Evolutionary conservation across 2,888 invertebrate genomes (phyloP).

Genomic region (Adela reaumurella): DNA sequence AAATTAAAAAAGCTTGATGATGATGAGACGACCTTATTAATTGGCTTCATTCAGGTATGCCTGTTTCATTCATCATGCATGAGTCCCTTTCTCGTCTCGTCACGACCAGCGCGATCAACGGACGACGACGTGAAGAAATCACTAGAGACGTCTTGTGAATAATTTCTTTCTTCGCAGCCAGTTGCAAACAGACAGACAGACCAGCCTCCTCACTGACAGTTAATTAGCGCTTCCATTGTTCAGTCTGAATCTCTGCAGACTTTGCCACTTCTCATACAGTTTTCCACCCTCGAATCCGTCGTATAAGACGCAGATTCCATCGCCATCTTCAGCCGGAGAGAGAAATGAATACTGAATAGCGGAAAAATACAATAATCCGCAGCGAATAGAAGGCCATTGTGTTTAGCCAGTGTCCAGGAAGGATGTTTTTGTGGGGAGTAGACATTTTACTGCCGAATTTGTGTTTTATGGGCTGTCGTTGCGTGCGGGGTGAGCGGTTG

Average conservation of each 20-base stretch:
- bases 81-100: neutral
- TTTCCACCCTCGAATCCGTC: too few relatives aligned
- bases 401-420: conserved; percentile 54
- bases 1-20: too few relatives aligned
- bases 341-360: conserved; percentile 21
- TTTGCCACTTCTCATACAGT: neutral
- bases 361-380: conserved; percentile 54
- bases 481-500: neutral
- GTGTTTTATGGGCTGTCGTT: conserved; percentile 47
- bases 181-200: conserved; percentile 19
- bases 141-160: conserved; percentile 49
- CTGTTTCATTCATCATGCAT: too few relatives aligned
- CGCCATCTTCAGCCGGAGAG: neutral
- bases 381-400: conserved; percentile 45
- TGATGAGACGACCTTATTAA: too few relatives aligned
- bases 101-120: too few relatives aligned
- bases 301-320: neutral
- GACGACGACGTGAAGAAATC: conserved; percentile 32
- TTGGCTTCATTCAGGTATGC: too few relatives aligned
- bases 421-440: conserved; percentile 46
- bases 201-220: conserved; percentile 48
- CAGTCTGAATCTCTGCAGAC: conserved; percentile 8
- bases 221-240: conserved; percentile 53
- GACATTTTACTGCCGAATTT: conserved; percentile 54
- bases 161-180: conserved; percentile 47